phyloP scores from a whole-genome alignment of 2,113 vertebrate species.

The Nerophis lumbriciformis region DNA sequence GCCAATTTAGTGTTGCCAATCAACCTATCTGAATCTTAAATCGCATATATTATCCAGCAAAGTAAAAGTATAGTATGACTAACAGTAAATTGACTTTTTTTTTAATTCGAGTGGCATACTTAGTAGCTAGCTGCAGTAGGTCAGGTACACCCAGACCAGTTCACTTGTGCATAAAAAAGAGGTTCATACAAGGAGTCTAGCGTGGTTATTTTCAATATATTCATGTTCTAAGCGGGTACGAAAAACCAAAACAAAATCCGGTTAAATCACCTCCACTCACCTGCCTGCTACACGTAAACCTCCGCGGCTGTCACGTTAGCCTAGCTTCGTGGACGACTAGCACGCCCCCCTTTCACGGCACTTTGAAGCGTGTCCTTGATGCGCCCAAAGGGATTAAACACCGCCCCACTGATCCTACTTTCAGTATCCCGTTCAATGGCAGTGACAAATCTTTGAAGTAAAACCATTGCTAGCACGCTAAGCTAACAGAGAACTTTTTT shows the following conservation, averaged over 20 bases:
- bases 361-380: slow-evolving; percentile 2
- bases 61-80: too few relatives aligned
- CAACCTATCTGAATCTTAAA: too few relatives aligned
- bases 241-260: not conserved
- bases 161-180: not conserved
- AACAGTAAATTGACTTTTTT: too few relatives aligned
- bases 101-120: too few relatives aligned
- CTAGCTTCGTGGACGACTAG: slow-evolving; percentile 4
- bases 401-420: slow-evolving; percentile 12
- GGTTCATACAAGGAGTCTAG: too few relatives aligned
- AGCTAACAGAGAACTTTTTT: slow-evolving; percentile 34
- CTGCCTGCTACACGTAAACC: slow-evolving; percentile 1
- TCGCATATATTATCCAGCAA: too few relatives aligned
- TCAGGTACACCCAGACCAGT: too few relatives aligned
- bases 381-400: slow-evolving; percentile 1
- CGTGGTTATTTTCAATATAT: not conserved
- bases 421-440: slow-evolving; percentile 9
- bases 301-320: slow-evolving; percentile 8
- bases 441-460: not conserved
- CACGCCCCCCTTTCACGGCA: slow-evolving; percentile 17
- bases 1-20: too few relatives aligned
- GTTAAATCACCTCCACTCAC: slow-evolving; percentile 15
- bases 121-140: too few relatives aligned
- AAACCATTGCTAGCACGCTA: slow-evolving; percentile 12
- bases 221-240: not conserved